These are phyloP conservation scores for Malachius bipustulatus DNA, from an alignment of 2,888 invertebrate genomes.

Conservation along the genomic window DNA sequence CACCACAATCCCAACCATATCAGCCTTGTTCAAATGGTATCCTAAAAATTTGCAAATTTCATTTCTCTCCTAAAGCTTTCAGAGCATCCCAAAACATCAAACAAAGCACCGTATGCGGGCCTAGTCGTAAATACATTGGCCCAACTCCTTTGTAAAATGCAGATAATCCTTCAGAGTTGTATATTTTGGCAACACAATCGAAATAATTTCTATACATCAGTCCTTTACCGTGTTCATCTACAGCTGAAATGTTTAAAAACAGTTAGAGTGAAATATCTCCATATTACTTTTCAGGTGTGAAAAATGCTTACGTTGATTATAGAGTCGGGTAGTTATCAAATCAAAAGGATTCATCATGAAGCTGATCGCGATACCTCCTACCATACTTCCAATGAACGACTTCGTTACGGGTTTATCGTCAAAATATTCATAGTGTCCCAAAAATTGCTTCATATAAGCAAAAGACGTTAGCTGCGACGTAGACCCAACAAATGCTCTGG, in stretches of 20 bases:
- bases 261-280: too few species aligned
- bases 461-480: conserved; percentile 73
- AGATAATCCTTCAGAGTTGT: conserved; percentile 58
- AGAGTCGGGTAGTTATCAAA: conserved; percentile 73
- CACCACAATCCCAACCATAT: too few species aligned
- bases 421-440: conserved; percentile 29
- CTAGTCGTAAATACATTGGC: conserved; percentile 77
- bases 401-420: conserved; percentile 41
- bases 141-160: conserved; percentile 87
- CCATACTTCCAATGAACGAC: conserved; percentile 56
- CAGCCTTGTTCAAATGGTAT: too few species aligned
- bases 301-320: conserved; percentile 63
- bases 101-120: conserved; percentile 81
- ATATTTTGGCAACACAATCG: conserved; percentile 69
- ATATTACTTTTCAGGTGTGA: neutral
- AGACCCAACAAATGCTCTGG: conserved; percentile 66
- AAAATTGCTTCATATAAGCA: conserved; percentile 46
- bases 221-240: conserved; percentile 47
- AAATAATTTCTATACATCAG: conserved; percentile 56
- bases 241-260: conserved; percentile 42
- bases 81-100: conserved; percentile 80
- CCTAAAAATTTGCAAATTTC: too few species aligned
- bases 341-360: conserved; percentile 78
- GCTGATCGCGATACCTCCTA: conserved; percentile 66
- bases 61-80: conserved; percentile 26